These are phyloP conservation scores for Pygocentrus nattereri DNA, from an alignment of 2,797 vertebrate species.

Conservation along the genomic window DNA sequence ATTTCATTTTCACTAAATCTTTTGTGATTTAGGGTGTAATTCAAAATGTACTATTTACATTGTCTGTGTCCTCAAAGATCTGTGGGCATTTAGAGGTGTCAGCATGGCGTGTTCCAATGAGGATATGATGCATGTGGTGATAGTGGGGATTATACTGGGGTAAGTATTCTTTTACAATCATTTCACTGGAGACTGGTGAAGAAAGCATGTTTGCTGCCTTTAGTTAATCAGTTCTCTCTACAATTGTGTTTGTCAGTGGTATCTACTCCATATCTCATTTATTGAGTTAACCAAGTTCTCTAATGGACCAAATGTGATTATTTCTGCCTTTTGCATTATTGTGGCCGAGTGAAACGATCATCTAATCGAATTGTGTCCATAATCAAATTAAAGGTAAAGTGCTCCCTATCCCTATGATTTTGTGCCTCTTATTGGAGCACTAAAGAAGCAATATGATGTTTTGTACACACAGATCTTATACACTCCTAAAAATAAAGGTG, in stretches of 20 bases:
- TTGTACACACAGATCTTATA: background rate
- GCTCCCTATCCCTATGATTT: background rate
- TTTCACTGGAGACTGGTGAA: background rate
- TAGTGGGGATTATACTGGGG: slow-evolving; percentile 47
- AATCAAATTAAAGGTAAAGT: slow-evolving; percentile 31
- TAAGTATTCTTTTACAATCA: slow-evolving; percentile 34
- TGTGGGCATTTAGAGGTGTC: slow-evolving; percentile 18
- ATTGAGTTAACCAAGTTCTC: slow-evolving; percentile 35
- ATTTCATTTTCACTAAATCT: background rate
- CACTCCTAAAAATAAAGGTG: background rate
- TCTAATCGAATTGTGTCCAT: slow-evolving; percentile 41
- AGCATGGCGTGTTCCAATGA: slow-evolving; percentile 37
- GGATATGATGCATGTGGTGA: slow-evolving; percentile 42
- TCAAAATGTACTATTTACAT: slow-evolving; percentile 14
- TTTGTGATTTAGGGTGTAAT: background rate
- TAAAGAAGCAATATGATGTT: slow-evolving; percentile 19
- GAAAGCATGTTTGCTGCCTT: background rate
- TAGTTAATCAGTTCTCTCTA: slow-evolving; percentile 7
- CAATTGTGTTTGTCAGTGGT: slow-evolving; percentile 25
- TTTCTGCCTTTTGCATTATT: slow-evolving; percentile 44
- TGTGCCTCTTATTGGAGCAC: slow-evolving; percentile 20
- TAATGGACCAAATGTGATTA: slow-evolving; percentile 32
- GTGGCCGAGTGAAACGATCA: slow-evolving; percentile 41
- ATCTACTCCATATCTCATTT: slow-evolving; percentile 15
- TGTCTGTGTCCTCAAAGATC: slow-evolving; percentile 28